A percentile compares a stretch with the other conserved stretches of the same genome.
phyloP scores from a whole-genome alignment of 1,140 invertebrate species.

The Augochlora pura region DNA sequence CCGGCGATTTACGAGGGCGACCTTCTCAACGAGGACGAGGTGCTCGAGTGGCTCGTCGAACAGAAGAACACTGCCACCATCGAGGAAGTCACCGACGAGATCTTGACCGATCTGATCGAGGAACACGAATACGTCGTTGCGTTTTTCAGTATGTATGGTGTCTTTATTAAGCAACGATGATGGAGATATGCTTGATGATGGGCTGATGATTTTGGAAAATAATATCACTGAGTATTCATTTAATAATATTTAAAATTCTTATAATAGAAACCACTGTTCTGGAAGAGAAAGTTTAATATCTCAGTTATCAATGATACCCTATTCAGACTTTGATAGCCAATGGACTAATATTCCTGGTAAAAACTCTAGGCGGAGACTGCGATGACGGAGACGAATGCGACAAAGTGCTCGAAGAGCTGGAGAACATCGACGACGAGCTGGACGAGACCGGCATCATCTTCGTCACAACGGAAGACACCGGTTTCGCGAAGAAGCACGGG shows the following conservation, averaged over 20 bases:
- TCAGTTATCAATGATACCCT: no score
- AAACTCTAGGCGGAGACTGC: conserved; percentile 86
- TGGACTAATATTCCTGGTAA: not conserved
- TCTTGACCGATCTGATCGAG: conserved; percentile 91
- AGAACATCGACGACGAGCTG: conserved; percentile 96
- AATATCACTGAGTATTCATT: no score
- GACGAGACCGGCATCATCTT: conserved; percentile 96
- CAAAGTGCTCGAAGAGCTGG: conserved; percentile 90
- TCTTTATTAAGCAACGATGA: no score
- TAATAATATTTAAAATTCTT: no score
- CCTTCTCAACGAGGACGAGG: conserved; percentile 94
- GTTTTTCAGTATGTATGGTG: conserved; percentile 89
- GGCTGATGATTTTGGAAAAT: no score
- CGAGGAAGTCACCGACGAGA: conserved; percentile 96
- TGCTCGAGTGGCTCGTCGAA: conserved; percentile 93
- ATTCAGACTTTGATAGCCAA: no score
- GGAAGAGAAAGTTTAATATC: no score
- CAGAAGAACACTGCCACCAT: conserved; percentile 96
- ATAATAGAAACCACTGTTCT: no score
- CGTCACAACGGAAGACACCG: conserved; percentile 93
- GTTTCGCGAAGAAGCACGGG: conserved; percentile 91
- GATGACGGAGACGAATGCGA: conserved; percentile 93
- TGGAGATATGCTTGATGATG: no score
- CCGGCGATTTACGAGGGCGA: conserved; percentile 95
- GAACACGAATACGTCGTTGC: conserved; percentile 97